Base-by-base conservation (phyloP, 2,888 invertebrate genomes). In the Epirrhoe alternata region DNA sequence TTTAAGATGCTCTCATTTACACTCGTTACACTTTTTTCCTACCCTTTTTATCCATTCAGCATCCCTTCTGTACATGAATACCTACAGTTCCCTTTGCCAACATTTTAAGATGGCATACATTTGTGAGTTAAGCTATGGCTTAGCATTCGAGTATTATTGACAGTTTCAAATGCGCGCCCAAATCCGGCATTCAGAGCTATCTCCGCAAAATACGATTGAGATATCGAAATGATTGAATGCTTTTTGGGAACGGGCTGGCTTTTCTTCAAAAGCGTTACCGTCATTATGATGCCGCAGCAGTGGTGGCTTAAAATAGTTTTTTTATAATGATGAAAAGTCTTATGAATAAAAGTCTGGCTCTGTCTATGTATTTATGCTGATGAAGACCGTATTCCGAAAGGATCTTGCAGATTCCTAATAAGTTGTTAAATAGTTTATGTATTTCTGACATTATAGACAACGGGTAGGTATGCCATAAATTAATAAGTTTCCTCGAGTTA, bases 201-300 rank as follows among this genome's bases (percentile, higher is more conserved):
- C 49, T 50, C 49, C 38, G 12, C 38, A 12, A 42, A 42, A 42
- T 50, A 10, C 49, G 17, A 50, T 17, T 50, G 49, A 50, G 49
- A 50, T 50, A 50, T 17, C 8, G 17, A 50, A 16, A 50, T 50
- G 49, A 50, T 50, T 50, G 49, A 50, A 50, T 50, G 49, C 49
- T 50, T 50, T 50, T 50, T 17, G 16, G 49, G 5, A 42, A 42
- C 8, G 10, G 49, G 16, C 17, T 16, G 4, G 17, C 7, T 3
- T 50, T 50, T 16, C 4, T 50, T 12, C 3, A 42, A 42, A 3
- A 12, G 12, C 12, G 38, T 5, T 42, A 42, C 38, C 38, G 38
- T 42, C 38, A 42, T 42, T 12, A 42, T 42, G 38, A 12, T 12
- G 5, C 6, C 35, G 10, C 8, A 35, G 1, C 12, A 10, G 38